Percentiles rank a stretch among this genome's conserved stretches.
These are phyloP conservation scores for Dendrocincla tyrannina DNA, from an alignment of 2,797 vertebrate species.

Conservation along the genomic window DNA sequence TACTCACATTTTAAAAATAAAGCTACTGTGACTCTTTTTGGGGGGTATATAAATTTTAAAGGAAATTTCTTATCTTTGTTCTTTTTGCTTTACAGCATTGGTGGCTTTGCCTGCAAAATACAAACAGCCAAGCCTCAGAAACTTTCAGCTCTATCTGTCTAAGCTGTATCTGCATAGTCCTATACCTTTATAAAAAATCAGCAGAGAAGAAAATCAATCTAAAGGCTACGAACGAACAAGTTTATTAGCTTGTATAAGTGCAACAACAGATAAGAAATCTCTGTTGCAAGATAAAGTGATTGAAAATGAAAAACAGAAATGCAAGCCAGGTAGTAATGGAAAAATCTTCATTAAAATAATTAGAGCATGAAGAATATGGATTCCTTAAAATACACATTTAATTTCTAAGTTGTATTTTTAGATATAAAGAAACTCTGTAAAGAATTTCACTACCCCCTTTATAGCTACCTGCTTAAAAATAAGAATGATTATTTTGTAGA, in stretches of 20 bases:
- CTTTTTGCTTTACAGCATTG: neutral
- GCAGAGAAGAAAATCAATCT: neutral
- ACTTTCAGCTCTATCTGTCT: neutral
- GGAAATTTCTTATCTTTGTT: neutral
- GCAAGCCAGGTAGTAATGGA: neutral
- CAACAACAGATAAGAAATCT: constrained; percentile 12
- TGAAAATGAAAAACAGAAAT: neutral
- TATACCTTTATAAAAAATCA: neutral
- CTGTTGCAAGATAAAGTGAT: neutral
- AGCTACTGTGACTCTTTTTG: neutral
- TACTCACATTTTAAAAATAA: neutral
- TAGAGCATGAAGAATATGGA: neutral
- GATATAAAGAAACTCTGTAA: neutral
- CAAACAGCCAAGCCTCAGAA: neutral
- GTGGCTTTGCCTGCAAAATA: neutral
- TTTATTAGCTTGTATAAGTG: neutral
- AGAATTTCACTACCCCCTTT: neutral
- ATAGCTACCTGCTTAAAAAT: neutral
- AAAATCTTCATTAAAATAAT: constrained; percentile 13
- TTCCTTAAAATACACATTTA: neutral
- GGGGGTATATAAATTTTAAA: neutral
- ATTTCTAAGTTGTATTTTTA: neutral
- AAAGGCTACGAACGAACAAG: neutral
- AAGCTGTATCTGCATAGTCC: neutral
- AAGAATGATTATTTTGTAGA: neutral